These are phyloP conservation scores for Erethizon dorsatum DNA, from an alignment of 2,797 vertebrate species.

Conservation along the genomic window DNA sequence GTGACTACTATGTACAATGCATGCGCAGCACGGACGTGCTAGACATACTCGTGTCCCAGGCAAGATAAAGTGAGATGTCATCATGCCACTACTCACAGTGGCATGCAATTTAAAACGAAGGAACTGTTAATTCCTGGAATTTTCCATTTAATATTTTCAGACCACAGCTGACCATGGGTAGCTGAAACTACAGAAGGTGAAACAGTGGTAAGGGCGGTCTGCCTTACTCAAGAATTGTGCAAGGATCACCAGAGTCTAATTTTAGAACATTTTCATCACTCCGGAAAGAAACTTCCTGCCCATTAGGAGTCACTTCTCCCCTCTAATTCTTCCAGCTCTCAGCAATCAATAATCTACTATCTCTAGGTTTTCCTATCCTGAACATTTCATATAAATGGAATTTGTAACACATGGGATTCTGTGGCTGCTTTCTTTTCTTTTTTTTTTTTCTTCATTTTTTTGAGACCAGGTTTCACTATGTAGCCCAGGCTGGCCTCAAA, in stretches of 20 bases:
- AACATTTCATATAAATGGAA: background rate
- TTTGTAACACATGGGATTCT: background rate
- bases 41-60: background rate
- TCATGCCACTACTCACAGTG: background rate
- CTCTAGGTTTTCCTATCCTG: background rate
- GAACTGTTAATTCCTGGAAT: background rate
- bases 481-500: background rate
- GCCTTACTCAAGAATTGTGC: background rate
- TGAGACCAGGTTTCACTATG: background rate
- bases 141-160: background rate
- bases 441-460: background rate
- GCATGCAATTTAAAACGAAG: background rate
- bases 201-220: background rate
- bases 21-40: too few species aligned
- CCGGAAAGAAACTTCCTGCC: background rate
- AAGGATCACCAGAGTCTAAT: background rate
- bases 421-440: background rate
- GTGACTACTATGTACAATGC: too few species aligned
- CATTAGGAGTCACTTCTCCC: background rate
- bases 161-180: background rate
- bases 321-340: background rate
- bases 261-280: constrained; percentile 9
- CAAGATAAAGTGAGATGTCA: background rate
- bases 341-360: background rate
- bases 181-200: background rate